Evolutionary conservation across 2,113 vertebrate species (phyloP).

Genomic region (Orientallactaga bullata): DNA sequence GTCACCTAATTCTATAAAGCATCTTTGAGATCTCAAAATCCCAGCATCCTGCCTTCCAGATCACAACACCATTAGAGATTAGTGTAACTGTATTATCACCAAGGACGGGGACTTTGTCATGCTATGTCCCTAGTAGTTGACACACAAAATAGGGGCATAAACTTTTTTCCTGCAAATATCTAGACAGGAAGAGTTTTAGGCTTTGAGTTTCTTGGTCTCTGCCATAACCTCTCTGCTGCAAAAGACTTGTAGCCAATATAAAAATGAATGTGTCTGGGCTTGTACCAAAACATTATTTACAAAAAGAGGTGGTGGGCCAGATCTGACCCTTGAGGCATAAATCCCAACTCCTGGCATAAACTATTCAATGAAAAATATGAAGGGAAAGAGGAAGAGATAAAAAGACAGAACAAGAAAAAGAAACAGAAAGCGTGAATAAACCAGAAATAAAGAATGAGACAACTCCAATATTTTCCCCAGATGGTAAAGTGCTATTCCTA

Average conservation of each 20-base stretch:
- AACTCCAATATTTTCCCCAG: constrained; percentile 73
- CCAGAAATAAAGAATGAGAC: constrained; percentile 61
- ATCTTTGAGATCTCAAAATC: neutral
- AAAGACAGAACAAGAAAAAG: neutral
- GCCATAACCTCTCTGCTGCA: neutral
- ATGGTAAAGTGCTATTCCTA: constrained; percentile 72
- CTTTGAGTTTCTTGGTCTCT: neutral
- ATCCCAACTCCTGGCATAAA: neutral
- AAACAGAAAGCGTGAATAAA: neutral
- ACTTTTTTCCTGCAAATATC: neutral
- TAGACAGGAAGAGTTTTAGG: constrained; percentile 3
- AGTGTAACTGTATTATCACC: neutral
- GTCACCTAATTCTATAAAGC: neutral
- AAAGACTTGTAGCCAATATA: neutral
- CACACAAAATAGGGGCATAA: neutral
- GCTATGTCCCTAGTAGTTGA: neutral
- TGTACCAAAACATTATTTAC: constrained; percentile 33
- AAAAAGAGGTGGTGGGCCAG: neutral
- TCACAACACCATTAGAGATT: neutral
- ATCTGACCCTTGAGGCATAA: neutral
- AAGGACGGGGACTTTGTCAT: neutral
- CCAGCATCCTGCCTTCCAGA: neutral
- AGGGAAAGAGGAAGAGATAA: neutral
- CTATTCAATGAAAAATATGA: neutral
- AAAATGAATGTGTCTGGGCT: neutral